Percentiles rank a stretch among this genome's conserved stretches.
Evolutionary conservation across 2,888 invertebrate genomes (phyloP).

Genomic region (Myopa testacea): DNA sequence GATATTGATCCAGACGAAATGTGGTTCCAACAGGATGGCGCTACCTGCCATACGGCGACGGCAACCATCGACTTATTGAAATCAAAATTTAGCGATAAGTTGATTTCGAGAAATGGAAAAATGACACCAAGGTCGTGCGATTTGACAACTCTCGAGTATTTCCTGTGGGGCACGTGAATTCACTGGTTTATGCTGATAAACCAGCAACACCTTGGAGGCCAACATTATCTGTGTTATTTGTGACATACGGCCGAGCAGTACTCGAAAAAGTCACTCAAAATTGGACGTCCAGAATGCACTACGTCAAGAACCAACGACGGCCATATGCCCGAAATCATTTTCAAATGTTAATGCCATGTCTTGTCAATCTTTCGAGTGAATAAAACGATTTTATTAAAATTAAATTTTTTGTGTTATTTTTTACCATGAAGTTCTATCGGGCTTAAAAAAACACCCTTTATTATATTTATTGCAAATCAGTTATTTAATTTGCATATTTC

Average conservation of each 20-base stretch:
- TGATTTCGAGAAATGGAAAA: neutral
- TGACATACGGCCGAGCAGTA: neutral
- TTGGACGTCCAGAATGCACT: no score
- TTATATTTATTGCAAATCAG: no score
- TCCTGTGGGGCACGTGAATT: neutral
- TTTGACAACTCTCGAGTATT: neutral
- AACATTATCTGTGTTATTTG: neutral
- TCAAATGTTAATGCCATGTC: no score
- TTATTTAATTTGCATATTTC: no score
- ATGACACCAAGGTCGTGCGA: neutral
- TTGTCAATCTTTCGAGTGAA: no score
- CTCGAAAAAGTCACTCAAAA: no score
- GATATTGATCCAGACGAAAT: neutral
- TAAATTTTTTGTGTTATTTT: no score
- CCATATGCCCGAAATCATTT: no score
- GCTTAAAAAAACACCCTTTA: no score
- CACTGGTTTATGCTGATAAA: neutral
- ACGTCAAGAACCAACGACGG: no score
- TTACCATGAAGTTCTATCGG: no score
- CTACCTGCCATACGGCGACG: neutral
- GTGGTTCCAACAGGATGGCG: conserved; percentile 5
- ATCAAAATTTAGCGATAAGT: conserved; percentile 1
- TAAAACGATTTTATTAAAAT: no score
- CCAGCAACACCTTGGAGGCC: neutral
- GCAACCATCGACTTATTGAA: conserved; percentile 2